phyloP scores from a whole-genome alignment of 1,140 invertebrate genomes.

The Goniozus legneri region DNA sequence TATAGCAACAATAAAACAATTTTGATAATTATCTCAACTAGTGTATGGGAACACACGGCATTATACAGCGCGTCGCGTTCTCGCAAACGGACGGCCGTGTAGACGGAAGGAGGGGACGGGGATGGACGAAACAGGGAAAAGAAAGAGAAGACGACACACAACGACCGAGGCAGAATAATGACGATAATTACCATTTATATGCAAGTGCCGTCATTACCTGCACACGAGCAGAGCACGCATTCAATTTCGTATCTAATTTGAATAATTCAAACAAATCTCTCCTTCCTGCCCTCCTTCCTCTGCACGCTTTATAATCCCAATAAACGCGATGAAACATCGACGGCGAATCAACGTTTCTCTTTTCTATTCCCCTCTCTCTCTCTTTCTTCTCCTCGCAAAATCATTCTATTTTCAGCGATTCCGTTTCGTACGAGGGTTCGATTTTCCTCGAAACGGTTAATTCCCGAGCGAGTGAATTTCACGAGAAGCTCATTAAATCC shows the following conservation, averaged over 20 bases:
- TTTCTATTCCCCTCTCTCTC: neutral
- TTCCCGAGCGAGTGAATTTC: too few species aligned
- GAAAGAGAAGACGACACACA: conserved; percentile 28
- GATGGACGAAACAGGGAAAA: conserved; percentile 6
- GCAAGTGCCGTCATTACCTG: conserved; percentile 56
- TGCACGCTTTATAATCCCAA: conserved; percentile 53
- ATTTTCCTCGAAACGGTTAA: neutral
- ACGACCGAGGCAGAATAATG: conserved; percentile 52
- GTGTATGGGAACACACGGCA: conserved; percentile 53
- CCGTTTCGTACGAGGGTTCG: neutral
- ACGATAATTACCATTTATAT: conserved; percentile 57
- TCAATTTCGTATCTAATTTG: conserved; percentile 56
- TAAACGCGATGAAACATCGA: conserved; percentile 42
- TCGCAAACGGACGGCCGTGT: conserved; percentile 33
- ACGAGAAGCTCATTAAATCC: too few species aligned
- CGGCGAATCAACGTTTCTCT: conserved; percentile 28
- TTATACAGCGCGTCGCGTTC: too few species aligned
- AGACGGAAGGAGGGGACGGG: conserved; percentile 17
- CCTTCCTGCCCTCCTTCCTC: conserved; percentile 52
- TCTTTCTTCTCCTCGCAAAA: conserved; percentile 1
- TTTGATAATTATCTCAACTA: conserved; percentile 56
- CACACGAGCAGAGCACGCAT: conserved; percentile 55
- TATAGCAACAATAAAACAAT: conserved; percentile 56
- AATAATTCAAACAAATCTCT: conserved; percentile 57
- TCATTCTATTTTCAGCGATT: neutral